phyloP scores from a whole-genome alignment of 2,113 vertebrate genomes.

The Tragelaphus imberbis region DNA sequence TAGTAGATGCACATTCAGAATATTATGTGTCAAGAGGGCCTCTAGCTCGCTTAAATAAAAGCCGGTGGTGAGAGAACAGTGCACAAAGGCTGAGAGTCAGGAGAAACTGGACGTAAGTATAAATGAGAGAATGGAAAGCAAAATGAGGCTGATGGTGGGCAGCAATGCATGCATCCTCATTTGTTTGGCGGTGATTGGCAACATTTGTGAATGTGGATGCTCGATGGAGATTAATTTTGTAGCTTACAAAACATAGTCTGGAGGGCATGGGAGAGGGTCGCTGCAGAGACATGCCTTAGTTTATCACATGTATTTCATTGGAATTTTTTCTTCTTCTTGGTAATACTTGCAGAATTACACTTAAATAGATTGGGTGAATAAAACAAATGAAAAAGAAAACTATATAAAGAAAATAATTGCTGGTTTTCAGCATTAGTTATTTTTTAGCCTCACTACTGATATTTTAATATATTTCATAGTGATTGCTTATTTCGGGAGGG shows the following conservation, averaged over 20 bases:
- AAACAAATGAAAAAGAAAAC: neutral
- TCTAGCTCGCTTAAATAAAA: neutral
- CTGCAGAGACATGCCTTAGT: neutral
- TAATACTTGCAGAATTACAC: neutral
- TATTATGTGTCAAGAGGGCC: neutral
- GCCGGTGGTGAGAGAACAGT: neutral
- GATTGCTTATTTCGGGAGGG: neutral
- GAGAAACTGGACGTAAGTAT: neutral
- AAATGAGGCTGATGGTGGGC: fast-evolving
- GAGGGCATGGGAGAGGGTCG: neutral
- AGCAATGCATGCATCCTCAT: fast-evolving
- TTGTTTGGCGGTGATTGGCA: neutral
- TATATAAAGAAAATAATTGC: neutral
- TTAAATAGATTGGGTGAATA: neutral
- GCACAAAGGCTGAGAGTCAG: neutral
- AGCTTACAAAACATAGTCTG: neutral
- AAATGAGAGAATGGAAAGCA: neutral
- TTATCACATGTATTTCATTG: neutral
- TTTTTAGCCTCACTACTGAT: neutral
- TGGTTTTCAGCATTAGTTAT: neutral
- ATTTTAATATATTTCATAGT: neutral
- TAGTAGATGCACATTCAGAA: neutral
- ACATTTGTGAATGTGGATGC: neutral
- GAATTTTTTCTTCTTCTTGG: neutral
- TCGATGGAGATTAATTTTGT: neutral